A percentile compares a stretch with the other conserved stretches of the same genome.
phyloP scores from a whole-genome alignment of 2,113 vertebrate species.

The Pterocles burchelli region DNA sequence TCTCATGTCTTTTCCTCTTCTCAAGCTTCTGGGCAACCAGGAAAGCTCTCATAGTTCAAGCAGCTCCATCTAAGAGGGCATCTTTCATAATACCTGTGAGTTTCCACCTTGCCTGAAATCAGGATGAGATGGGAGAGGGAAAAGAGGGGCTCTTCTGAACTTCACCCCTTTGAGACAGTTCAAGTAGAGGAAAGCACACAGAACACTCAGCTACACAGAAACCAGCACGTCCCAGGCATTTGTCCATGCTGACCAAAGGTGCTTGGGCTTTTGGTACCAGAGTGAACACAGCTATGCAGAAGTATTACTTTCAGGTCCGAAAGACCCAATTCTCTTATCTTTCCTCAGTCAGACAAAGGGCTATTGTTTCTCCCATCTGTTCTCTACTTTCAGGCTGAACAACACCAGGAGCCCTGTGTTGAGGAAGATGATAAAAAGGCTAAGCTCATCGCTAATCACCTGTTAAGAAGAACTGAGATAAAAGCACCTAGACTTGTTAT shows the following conservation, averaged over 20 bases:
- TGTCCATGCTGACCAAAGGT: not conserved
- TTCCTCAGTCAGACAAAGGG: not conserved
- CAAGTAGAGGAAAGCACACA: not conserved
- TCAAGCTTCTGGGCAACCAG: not conserved
- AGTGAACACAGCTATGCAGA: rapidly evolving
- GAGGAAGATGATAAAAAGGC: not conserved
- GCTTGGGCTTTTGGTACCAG: not conserved
- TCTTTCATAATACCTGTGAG: not conserved
- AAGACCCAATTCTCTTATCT: not conserved
- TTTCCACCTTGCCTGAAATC: not conserved
- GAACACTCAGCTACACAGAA: not conserved
- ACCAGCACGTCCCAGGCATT: not conserved
- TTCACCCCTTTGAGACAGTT: not conserved
- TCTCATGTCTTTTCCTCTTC: not conserved
- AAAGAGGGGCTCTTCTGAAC: not conserved
- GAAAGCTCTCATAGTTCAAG: not conserved
- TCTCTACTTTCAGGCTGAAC: not conserved
- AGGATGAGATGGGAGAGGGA: not conserved
- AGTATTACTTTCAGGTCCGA: not conserved
- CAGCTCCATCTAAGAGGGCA: not conserved
- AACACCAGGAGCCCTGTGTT: not conserved
- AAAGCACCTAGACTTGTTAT: not conserved
- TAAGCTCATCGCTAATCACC: not conserved
- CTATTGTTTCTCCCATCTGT: not conserved
- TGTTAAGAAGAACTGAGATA: not conserved